Conservation (phyloP, 37 sponge, comb jelly and placozoan genomes). For the Beroe forskalii region DNA sequence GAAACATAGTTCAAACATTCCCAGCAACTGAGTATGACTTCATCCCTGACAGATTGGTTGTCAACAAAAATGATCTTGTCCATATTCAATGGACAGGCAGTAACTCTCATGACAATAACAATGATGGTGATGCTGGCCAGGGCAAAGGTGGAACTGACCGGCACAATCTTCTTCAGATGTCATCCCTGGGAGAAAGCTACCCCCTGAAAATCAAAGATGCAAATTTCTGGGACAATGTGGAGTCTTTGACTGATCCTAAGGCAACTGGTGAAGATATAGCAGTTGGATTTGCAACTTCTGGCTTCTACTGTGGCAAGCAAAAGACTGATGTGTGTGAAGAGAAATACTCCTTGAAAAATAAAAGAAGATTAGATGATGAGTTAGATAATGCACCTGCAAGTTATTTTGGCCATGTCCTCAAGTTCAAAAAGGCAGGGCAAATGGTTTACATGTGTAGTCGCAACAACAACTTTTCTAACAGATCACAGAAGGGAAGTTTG, state of each 20-base stretch:
- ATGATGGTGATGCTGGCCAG: constrained; percentile 96
- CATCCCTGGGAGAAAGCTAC: constrained; percentile 73
- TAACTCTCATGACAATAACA: constrained; percentile 96
- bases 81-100: constrained; percentile 98
- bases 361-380: constrained; percentile 63
- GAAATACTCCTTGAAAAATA: neutral
- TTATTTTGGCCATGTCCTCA: constrained; percentile 82
- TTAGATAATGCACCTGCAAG: constrained; percentile 91
- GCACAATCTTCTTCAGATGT: constrained; percentile 21
- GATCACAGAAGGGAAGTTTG: constrained; percentile 60
- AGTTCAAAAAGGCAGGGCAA: constrained; percentile 62
- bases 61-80: constrained; percentile 71
- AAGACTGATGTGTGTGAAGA: neutral
- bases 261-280: constrained; percentile 52
- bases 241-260: constrained; percentile 33
- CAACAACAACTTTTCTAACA: constrained; percentile 98
- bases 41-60: constrained; percentile 81
- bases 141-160: constrained; percentile 76
- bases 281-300: constrained; percentile 38
- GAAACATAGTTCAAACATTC: constrained; percentile 95
- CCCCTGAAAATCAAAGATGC: constrained; percentile 81
- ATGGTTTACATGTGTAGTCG: constrained; percentile 93
- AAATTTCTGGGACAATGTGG: constrained; percentile 71
- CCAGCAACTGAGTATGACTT: constrained; percentile 98
- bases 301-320: constrained; percentile 45